phyloP scores from a whole-genome alignment of 2,888 invertebrate genomes.

The Diploptera punctata region DNA sequence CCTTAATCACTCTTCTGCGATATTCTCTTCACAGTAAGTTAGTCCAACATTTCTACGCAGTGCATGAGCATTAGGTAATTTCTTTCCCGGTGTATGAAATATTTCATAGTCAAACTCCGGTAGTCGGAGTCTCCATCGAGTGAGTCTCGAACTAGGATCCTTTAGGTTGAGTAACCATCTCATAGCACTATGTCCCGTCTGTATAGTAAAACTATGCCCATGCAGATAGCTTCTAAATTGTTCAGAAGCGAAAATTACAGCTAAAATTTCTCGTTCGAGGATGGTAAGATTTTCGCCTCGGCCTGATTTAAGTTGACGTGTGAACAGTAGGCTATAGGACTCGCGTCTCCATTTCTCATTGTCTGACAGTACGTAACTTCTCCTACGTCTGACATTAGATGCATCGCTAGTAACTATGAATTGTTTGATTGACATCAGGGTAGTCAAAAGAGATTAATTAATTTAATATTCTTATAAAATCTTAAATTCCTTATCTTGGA shows the following conservation, averaged over 20 bases:
- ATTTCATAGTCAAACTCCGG: not conserved
- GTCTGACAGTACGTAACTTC: slow-evolving; percentile 39
- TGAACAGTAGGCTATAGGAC: slow-evolving; percentile 42
- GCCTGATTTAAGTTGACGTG: slow-evolving; percentile 27
- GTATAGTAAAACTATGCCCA: not conserved
- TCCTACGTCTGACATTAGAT: slow-evolving; percentile 27
- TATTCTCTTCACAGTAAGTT: too few relatives aligned
- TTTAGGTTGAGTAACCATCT: not conserved
- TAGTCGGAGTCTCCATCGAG: not conserved
- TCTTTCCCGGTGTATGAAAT: not conserved
- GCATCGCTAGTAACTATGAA: slow-evolving; percentile 44
- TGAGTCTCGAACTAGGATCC: not conserved
- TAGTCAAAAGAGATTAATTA: not conserved
- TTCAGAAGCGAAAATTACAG: not conserved
- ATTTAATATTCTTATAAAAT: not conserved
- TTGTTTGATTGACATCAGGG: slow-evolving; percentile 36
- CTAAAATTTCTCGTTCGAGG: not conserved
- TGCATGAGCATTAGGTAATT: too few relatives aligned
- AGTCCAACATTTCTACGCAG: too few relatives aligned
- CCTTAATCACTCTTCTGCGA: not conserved
- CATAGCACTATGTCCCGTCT: not conserved
- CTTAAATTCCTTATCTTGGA: not conserved
- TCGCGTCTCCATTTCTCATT: slow-evolving; percentile 17
- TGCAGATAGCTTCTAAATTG: not conserved
- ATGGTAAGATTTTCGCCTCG: slow-evolving; percentile 34